Base-by-base conservation (phyloP, 2,113 vertebrate genomes). In the Protobothrops mucrosquamatus region DNA sequence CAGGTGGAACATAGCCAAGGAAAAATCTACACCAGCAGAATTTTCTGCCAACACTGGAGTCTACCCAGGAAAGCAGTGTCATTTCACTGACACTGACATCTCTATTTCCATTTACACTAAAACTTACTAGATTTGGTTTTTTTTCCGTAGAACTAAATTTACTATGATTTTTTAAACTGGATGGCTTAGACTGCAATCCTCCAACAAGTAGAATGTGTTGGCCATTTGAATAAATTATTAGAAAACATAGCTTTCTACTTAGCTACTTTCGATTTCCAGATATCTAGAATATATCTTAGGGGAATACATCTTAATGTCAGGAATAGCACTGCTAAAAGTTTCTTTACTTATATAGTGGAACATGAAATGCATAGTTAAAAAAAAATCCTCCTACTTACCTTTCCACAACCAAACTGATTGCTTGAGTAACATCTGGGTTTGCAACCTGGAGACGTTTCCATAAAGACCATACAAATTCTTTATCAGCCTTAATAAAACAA, bases 381-480 rank as follows among this genome's bases (percentile, higher is more conserved):
- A 85, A 86, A 94, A 95, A 43, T 85, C 10, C 94, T 54, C n/a
- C 88, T 96, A 95, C 98, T 99, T 96, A 99, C 98, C 98, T 98
- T 96, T 99, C 98, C 55, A 99, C 98, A 94, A 99, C 97, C 94
- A 99, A 97, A 95, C 98, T 98, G 96, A 99, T 94, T 91, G 98
- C 98, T 95, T 99, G 98, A 91, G 98, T 98, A 96, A 99, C 93
- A 97, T 99, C 98, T 94, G 98, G 98, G 96, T 98, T 99, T 95
- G 98, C 98, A 89, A 98, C 97, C 95, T 99, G 98, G 18, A 99
- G 98, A 57, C 97, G 97, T 97, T 99, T 99, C 99, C 99, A 99
- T 93, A 99, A 98, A 92, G 98, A 99, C 98, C 98, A 99, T 93
- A 99, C 98, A 98, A 99, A 99, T 97, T 99, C 98, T 98, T 99